Conservation (phyloP, 2,797 vertebrate genomes). For the Smutsia gigantea region DNA sequence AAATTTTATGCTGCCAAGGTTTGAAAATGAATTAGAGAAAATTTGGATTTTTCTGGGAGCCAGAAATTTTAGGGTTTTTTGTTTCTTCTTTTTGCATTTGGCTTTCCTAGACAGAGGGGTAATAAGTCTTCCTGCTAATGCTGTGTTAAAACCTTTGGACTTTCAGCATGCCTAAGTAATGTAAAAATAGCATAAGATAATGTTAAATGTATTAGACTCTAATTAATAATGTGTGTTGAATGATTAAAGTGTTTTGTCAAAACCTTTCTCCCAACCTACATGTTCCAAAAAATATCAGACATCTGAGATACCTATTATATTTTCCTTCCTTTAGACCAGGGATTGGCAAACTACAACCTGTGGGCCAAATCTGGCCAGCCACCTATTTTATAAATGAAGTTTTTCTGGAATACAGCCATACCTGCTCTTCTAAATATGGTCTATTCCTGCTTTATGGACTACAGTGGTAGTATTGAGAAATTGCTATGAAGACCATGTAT, state of each 20-base stretch:
- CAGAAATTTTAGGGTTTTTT: neutral
- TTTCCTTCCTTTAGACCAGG: neutral
- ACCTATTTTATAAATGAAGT: slow-evolving; percentile 46
- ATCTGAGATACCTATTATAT: slow-evolving; percentile 18
- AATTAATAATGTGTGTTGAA: slow-evolving; percentile 15
- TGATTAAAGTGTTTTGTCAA: slow-evolving; percentile 34
- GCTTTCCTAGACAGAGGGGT: neutral
- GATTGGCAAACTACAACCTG: neutral
- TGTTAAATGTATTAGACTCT: slow-evolving; percentile 43
- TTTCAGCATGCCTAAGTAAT: neutral
- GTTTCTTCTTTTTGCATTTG: slow-evolving; percentile 43
- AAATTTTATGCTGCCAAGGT: neutral
- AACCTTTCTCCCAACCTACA: neutral
- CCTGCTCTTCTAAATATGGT: neutral
- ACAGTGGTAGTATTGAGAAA: neutral
- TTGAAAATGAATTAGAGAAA: slow-evolving; percentile 32
- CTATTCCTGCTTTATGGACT: neutral
- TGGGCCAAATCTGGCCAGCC: neutral
- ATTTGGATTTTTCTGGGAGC: slow-evolving; percentile 33
- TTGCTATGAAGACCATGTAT: neutral
- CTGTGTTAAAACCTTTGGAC: neutral
- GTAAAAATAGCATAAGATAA: slow-evolving; percentile 22
- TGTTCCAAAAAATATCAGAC: slow-evolving; percentile 37
- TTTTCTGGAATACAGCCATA: neutral
- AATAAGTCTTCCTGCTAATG: slow-evolving; percentile 24